These are phyloP conservation scores for Trichacis sp. DNA, from an alignment of 2,888 invertebrate genomes.

Conservation along the genomic window DNA sequence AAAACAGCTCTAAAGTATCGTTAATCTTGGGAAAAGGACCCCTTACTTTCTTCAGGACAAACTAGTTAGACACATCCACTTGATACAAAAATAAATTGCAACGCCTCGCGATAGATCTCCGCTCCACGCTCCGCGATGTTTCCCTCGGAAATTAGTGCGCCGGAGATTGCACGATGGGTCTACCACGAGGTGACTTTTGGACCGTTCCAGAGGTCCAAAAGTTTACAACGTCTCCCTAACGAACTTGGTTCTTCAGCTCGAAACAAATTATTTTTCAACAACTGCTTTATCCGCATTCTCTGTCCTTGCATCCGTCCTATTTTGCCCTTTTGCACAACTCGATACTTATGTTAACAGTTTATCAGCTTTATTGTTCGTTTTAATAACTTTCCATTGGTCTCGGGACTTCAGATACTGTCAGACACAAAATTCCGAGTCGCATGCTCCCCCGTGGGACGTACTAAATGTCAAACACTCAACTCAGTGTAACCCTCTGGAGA, in stretches of 20 bases:
- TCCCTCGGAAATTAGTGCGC: conserved; percentile 52
- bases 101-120: conserved; percentile 59
- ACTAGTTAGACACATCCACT: conserved; percentile 66
- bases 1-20: conserved; percentile 67
- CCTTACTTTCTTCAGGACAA: conserved; percentile 63
- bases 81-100: conserved; percentile 68
- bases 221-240: conserved; percentile 40
- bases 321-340: no score
- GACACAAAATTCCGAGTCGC: conserved; percentile 44
- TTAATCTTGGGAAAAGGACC: conserved; percentile 65
- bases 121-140: conserved; percentile 40
- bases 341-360: no score
- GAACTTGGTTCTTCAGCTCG: conserved; percentile 19
- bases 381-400: conserved; percentile 46
- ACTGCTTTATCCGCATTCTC: not conserved
- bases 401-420: conserved; percentile 35
- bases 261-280: conserved; percentile 37
- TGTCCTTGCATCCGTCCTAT: no score
- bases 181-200: conserved; percentile 7
- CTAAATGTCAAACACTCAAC: conserved; percentile 65
- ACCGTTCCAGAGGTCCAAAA: conserved; percentile 27
- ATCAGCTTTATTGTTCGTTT: no score
- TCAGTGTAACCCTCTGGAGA: conserved; percentile 55
- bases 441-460: conserved; percentile 58
- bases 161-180: conserved; percentile 25